Conservation (phyloP, 2,113 vertebrate species). For the Platysternon megacephalum region DNA sequence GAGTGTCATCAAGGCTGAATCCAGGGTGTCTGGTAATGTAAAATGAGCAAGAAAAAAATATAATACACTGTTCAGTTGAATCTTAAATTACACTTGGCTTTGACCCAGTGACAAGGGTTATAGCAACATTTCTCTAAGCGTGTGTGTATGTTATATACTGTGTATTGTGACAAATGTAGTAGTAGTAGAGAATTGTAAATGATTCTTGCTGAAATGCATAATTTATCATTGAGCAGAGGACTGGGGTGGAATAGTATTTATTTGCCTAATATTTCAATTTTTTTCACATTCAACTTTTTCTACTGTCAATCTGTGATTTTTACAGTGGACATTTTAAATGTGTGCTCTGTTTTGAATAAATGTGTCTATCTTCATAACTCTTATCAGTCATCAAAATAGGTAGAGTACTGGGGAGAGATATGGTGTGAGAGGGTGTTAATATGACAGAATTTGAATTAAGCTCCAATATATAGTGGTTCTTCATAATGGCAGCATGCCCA, state of each 20-base stretch:
- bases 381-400: neutral
- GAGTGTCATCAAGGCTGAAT: neutral
- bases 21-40: neutral
- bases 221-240: neutral
- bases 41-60: neutral
- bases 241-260: neutral
- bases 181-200: fast-evolving
- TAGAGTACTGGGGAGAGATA: neutral
- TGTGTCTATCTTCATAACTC: neutral
- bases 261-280: neutral
- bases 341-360: neutral
- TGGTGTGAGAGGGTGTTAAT: neutral
- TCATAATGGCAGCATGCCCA: neutral
- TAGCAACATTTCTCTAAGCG: neutral
- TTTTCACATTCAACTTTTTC: neutral
- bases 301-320: neutral
- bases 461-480: neutral
- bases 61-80: neutral
- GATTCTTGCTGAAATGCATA: neutral
- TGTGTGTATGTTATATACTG: neutral
- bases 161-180: neutral
- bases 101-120: neutral
- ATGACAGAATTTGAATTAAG: neutral
- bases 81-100: neutral
- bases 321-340: neutral